Evolutionary conservation across 2,113 vertebrate genomes (phyloP).

Genomic region (Ursus arctos): DNA sequence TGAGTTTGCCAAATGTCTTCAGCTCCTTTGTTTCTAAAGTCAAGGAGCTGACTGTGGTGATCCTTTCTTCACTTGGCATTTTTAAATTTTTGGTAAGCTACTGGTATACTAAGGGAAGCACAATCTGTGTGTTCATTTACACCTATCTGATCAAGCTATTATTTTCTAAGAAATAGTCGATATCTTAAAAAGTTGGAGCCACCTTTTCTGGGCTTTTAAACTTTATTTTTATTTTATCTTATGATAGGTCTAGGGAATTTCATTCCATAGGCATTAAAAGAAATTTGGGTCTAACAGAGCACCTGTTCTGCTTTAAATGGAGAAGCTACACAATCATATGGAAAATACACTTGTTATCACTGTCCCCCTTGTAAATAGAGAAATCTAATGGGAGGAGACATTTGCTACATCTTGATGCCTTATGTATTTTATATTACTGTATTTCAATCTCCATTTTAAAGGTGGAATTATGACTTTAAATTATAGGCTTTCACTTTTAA

Average conservation of each 20-base stretch:
- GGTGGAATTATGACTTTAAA: conserved; percentile 60
- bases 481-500: conserved; percentile 58
- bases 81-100: background rate
- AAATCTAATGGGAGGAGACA: conserved; percentile 54
- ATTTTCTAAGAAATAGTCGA: conserved; percentile 38
- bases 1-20: conserved; percentile 29
- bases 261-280: background rate
- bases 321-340: background rate
- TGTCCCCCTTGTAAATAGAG: background rate
- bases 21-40: conserved; percentile 37
- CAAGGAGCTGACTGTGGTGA: background rate
- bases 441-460: conserved; percentile 68
- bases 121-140: background rate
- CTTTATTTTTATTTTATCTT: conserved; percentile 49
- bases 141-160: background rate
- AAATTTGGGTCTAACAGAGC: background rate
- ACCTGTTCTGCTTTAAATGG: background rate
- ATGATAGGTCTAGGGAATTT: background rate
- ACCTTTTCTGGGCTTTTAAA: conserved; percentile 29
- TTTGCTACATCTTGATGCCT: background rate
- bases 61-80: background rate
- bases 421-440: conserved; percentile 39
- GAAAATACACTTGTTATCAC: conserved; percentile 40
- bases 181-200: background rate
- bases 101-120: background rate